phyloP scores from a whole-genome alignment of 1,140 invertebrate species.

The Bombus terrestris region DNA sequence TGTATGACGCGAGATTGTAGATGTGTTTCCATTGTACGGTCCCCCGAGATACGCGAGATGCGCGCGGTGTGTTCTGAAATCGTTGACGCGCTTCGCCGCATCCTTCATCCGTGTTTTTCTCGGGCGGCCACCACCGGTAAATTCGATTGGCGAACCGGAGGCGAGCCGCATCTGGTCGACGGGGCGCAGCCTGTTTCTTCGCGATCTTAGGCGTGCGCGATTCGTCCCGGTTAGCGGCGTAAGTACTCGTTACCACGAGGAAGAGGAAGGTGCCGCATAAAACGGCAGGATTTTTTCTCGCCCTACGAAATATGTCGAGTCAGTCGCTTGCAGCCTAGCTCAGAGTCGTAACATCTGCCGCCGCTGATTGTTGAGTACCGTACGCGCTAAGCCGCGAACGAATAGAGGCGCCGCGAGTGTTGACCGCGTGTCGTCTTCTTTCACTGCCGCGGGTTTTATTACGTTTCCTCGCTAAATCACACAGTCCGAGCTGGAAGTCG shows the following conservation, averaged over 20 bases:
- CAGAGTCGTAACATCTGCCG: conserved; percentile 73
- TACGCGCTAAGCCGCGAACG: conserved; percentile 36
- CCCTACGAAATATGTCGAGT: conserved; percentile 72
- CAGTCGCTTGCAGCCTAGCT: conserved; percentile 66
- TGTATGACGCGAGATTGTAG: conserved; percentile 20
- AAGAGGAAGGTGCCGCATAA: conserved; percentile 67
- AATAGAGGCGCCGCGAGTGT: conserved; percentile 22
- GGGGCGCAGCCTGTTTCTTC: conserved; percentile 47
- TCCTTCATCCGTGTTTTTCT: conserved; percentile 30
- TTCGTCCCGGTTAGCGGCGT: conserved; percentile 48
- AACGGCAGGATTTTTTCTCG: conserved; percentile 42
- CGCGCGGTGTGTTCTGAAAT: conserved; percentile 14
- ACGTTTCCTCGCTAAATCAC: conserved; percentile 65
- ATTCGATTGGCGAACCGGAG: conserved; percentile 28
- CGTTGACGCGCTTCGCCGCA: conserved; percentile 14
- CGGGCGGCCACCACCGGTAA: conserved; percentile 12
- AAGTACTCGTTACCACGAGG: conserved; percentile 65
- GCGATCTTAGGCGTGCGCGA: conserved; percentile 32
- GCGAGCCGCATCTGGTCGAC: conserved; percentile 25
- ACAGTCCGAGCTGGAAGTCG: neutral
- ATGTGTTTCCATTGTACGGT: conserved; percentile 14
- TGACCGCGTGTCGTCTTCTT: conserved; percentile 59
- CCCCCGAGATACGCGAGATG: conserved; percentile 8
- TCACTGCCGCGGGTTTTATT: conserved; percentile 60
- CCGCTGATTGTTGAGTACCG: conserved; percentile 58